Evolutionary conservation across 2,113 vertebrate genomes (phyloP).

Genomic region (Nothoprocta perdicaria): DNA sequence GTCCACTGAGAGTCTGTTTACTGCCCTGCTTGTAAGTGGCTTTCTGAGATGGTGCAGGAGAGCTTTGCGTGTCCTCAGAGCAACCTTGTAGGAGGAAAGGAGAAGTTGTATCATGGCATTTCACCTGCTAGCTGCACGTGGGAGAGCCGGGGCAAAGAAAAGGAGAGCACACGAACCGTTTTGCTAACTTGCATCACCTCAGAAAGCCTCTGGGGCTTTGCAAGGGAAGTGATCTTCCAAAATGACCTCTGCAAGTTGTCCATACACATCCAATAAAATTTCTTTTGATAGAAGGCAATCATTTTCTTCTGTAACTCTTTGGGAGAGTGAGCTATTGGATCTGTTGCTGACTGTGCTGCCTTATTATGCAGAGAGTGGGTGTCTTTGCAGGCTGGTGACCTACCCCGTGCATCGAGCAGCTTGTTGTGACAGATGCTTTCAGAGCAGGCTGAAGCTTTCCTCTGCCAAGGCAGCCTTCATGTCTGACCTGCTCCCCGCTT

Average conservation of each 20-base stretch:
- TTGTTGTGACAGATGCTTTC: background rate
- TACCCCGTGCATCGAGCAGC: background rate
- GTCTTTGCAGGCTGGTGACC: background rate
- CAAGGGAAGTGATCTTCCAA: background rate
- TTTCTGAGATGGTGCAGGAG: background rate
- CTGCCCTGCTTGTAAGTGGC: background rate
- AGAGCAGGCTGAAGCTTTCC: background rate
- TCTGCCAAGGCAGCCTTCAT: background rate
- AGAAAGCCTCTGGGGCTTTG: background rate
- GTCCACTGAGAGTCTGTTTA: background rate
- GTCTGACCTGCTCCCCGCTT: background rate
- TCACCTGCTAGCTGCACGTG: background rate
- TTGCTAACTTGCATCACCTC: background rate
- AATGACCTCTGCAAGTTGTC: background rate
- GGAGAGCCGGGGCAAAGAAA: background rate
- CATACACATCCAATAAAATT: background rate
- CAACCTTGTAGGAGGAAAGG: background rate
- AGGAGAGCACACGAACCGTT: background rate
- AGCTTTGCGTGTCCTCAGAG: background rate
- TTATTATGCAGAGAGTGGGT: background rate
- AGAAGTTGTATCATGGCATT: rapidly evolving
- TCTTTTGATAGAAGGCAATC: background rate
- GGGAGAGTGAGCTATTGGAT: background rate
- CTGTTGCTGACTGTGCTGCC: background rate
- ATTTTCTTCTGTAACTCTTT: background rate